These are phyloP conservation scores for Clarias macrocephalus DNA, from an alignment of 2,113 vertebrate genomes.

Conservation along the genomic window DNA sequence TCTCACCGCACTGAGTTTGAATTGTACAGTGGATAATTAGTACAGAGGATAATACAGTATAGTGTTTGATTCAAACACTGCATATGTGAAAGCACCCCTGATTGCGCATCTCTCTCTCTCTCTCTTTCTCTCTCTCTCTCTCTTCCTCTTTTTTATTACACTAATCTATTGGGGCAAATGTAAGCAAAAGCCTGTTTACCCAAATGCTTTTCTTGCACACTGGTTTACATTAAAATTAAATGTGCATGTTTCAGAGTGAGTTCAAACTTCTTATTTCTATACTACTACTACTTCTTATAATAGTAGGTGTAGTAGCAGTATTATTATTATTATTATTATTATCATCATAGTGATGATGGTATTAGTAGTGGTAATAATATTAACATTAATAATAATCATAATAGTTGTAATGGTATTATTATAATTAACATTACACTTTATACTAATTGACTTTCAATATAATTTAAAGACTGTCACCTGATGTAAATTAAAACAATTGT, in stretches of 20 bases:
- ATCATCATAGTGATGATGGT: no score
- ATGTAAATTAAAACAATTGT: no score
- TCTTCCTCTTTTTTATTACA: not conserved
- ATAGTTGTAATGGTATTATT: not conserved
- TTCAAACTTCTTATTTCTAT: not conserved
- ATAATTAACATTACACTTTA: not conserved
- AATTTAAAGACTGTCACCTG: not conserved
- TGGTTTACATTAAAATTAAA: not conserved
- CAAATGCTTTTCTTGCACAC: not conserved
- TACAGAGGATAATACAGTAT: not conserved
- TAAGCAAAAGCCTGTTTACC: not conserved
- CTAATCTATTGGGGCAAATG: not conserved
- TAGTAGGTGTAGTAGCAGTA: no score
- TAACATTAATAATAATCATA: not conserved
- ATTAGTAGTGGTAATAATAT: not conserved
- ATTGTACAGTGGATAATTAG: no score
- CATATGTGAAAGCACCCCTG: not conserved
- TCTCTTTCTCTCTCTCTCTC: not conserved
- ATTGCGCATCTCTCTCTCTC: not conserved
- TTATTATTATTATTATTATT: no score
- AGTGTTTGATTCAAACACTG: not conserved
- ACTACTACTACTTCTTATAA: not conserved
- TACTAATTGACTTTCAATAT: not conserved
- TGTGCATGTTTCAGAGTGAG: not conserved
- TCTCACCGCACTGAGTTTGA: not conserved